Base-by-base conservation (phyloP, 2,113 vertebrate species). In the Gila orcuttii region DNA sequence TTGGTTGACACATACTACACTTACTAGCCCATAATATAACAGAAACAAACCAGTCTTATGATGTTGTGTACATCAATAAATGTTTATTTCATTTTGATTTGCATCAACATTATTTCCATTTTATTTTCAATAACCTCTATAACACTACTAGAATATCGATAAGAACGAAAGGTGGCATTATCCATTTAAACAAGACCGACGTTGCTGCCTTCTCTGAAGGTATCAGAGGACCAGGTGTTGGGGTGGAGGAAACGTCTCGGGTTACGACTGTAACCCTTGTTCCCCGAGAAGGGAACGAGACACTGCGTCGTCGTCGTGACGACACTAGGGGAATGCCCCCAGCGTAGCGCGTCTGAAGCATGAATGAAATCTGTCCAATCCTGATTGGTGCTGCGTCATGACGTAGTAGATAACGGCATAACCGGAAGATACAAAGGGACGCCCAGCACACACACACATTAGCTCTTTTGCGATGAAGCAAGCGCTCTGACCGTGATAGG, bases 61-160 rank as follows among this genome's bases (percentile, higher is more conserved):
- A 52, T 68, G 33, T 75, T 90, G 83, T 94, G 89, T 95, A 95
- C 95, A 95, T 95, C 94, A 94, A 95, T 94, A 92, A 93, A 93
- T 95, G 94, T 95, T 95, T 95, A 95, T 95, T 95, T 95, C 89
- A 92, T 90, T 92, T 93, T 91, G 88, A 91, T 94, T 94, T 93
- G 94, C 94, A 93, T 95, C 93, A 94, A 95, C 95, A 95, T 94
- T 94, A 93, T 92, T 86, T 85, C 90, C 90, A 88, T 64, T 80
- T 84, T 66, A 76, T 84, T 89, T 92, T 90, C 91, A 94, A 90
- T 94, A 92, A 93, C 90, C 93, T 94, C 92, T 93, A 93, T 92
- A 94, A 95, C 94, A 95, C 92, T 94, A 93, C 89, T 93, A 93
- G 93, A 93, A 94, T 94, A 95, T 93, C 91, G 90, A 94, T 91